phyloP scores from a whole-genome alignment of 2,888 invertebrate genomes.

The Conomelus anceps region DNA sequence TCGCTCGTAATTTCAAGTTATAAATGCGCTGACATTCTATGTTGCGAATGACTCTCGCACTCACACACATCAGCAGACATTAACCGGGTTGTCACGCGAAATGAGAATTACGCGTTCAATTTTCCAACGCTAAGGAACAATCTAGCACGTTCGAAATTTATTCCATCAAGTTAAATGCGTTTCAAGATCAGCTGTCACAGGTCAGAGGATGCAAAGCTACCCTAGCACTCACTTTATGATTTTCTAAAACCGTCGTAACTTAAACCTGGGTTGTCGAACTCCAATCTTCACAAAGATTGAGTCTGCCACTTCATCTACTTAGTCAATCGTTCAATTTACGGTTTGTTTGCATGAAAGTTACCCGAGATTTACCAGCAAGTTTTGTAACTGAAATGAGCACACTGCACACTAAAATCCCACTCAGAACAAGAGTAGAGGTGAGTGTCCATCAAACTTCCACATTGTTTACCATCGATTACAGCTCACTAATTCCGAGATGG shows the following conservation, averaged over 20 bases:
- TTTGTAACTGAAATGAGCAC: too few species aligned
- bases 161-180: background rate
- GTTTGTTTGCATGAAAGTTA: background rate
- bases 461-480: background rate
- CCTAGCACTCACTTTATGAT: background rate
- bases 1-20: background rate
- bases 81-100: background rate
- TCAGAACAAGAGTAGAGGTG: background rate
- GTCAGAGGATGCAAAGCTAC: background rate
- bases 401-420: too few species aligned
- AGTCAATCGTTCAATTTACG: background rate
- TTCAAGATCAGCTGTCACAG: too few species aligned
- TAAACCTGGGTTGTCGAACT: background rate
- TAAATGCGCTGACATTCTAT: too few species aligned
- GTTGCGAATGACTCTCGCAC: background rate
- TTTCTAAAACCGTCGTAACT: background rate
- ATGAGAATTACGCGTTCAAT: background rate
- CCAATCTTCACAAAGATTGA: background rate
- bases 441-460: background rate
- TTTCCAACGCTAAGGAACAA: background rate
- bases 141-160: background rate
- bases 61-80: background rate
- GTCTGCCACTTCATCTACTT: background rate
- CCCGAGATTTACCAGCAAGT: background rate
- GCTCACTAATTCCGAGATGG: background rate